Conservation (phyloP, 2,797 vertebrate genomes). For the Pangasius sanitwongsei region DNA sequence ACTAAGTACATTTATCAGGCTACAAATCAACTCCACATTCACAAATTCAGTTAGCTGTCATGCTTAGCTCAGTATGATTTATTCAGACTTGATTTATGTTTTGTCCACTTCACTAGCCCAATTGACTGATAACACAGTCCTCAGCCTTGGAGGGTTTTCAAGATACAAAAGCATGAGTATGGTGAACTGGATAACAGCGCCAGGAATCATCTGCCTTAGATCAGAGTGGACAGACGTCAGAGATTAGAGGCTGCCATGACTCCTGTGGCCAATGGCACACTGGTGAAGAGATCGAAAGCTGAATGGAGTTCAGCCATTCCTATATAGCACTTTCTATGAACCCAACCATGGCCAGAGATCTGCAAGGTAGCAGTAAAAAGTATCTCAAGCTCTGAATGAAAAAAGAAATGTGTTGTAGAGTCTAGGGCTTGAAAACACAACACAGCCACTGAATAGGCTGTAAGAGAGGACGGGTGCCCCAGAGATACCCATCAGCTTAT, state of each 20-base stretch:
- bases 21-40: constrained; percentile 9
- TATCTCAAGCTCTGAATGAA: constrained; percentile 17
- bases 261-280: not conserved
- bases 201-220: not conserved
- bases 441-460: constrained; percentile 12
- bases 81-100: not conserved
- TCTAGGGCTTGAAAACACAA: constrained; percentile 16
- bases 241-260: not conserved
- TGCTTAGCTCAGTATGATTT: not conserved
- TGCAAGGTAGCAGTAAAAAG: constrained; percentile 17
- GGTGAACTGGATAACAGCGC: not conserved
- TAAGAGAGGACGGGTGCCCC: constrained; percentile 14
- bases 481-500: constrained; percentile 42
- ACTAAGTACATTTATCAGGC: not conserved
- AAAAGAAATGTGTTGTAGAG: constrained; percentile 26
- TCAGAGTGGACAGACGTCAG: not conserved
- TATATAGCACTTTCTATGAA: constrained; percentile 3
- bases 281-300: constrained; percentile 1
- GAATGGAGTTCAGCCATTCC: constrained; percentile 7
- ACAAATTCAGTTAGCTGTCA: not conserved
- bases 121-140: not conserved
- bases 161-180: not conserved
- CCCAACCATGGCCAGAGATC: not conserved
- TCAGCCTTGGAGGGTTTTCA: not conserved
- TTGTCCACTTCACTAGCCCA: not conserved